Conservation (phyloP, 2,113 vertebrate genomes). For the Typhlomys cinereus region DNA sequence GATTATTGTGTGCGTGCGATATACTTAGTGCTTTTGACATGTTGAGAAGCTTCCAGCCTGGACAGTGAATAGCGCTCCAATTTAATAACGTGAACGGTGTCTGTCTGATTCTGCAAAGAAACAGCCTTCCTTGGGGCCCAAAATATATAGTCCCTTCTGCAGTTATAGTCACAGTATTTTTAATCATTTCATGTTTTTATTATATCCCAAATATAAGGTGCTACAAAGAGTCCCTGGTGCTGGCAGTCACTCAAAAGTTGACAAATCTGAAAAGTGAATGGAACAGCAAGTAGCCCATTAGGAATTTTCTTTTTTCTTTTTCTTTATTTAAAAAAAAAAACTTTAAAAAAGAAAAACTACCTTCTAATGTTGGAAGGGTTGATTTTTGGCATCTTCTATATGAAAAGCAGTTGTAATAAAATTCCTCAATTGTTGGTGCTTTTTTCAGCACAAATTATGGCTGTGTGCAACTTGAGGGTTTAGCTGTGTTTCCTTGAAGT, state of each 20-base stretch:
- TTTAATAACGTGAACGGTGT: constrained; percentile 59
- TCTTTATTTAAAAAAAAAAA: constrained; percentile 39
- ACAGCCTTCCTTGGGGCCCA: constrained; percentile 33
- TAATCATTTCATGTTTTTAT: constrained; percentile 56
- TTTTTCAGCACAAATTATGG: constrained; percentile 65
- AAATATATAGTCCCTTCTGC: constrained; percentile 41
- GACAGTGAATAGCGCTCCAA: background rate
- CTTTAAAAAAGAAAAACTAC: constrained; percentile 57
- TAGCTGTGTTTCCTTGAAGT: constrained; percentile 72
- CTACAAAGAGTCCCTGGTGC: constrained; percentile 71
- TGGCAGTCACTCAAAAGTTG: constrained; percentile 76
- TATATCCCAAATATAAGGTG: constrained; percentile 52
- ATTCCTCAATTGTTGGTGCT: constrained; percentile 54
- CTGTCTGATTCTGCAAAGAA: constrained; percentile 69
- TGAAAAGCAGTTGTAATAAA: constrained; percentile 72
- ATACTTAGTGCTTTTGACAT: constrained; percentile 38
- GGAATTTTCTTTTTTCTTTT: constrained; percentile 56
- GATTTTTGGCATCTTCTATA: constrained; percentile 62
- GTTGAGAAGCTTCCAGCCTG: constrained; percentile 41
- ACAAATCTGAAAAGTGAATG: constrained; percentile 71
- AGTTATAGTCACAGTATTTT: constrained; percentile 44
- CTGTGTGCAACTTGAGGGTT: constrained; percentile 53
- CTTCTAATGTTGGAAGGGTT: constrained; percentile 53
- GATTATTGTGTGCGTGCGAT: background rate
- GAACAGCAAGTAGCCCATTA: constrained; percentile 72